Percentiles rank a stretch among this genome's conserved stretches.
Conservation (phyloP, 2,797 vertebrate genomes). For the Macropus fuliginosus region DNA sequence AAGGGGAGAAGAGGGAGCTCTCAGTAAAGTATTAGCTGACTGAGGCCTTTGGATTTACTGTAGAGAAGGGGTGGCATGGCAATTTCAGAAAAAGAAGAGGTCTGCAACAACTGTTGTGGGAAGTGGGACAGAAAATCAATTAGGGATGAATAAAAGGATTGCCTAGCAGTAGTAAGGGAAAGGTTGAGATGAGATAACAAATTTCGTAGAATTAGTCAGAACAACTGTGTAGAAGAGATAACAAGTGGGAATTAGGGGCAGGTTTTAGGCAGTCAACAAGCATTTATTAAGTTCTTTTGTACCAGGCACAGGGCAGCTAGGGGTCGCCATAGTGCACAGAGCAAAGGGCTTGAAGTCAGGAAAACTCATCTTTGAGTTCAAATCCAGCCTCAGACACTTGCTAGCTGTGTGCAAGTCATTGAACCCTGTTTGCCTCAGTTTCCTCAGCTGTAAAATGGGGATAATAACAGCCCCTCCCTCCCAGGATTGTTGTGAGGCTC, state of each 20-base stretch:
- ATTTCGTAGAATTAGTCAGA: neutral
- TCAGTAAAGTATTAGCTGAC: too few relatives aligned
- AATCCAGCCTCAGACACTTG: neutral
- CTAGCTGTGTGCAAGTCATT: neutral
- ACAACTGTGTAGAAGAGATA: neutral
- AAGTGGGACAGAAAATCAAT: neutral
- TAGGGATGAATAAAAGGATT: neutral
- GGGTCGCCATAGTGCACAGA: too few relatives aligned
- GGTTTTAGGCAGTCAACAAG: neutral
- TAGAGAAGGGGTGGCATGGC: neutral
- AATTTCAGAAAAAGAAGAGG: neutral
- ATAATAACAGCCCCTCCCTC: neutral
- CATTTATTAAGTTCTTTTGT: too few relatives aligned
- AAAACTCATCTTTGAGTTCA: too few relatives aligned
- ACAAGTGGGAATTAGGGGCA: neutral
- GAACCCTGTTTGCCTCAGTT: neutral
- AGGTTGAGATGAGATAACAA: neutral
- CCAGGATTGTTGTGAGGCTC: neutral
- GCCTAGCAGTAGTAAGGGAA: neutral
- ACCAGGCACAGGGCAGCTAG: too few relatives aligned
- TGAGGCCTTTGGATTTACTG: neutral
- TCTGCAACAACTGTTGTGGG: neutral
- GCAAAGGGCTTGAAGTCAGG: too few relatives aligned
- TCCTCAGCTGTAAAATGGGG: neutral
- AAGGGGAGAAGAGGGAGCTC: neutral